Evolutionary conservation across 2,113 vertebrate genomes (phyloP), one percentile per base, ranked within the genome.

Genomic region (Nymphicus hollandicus): DNA sequence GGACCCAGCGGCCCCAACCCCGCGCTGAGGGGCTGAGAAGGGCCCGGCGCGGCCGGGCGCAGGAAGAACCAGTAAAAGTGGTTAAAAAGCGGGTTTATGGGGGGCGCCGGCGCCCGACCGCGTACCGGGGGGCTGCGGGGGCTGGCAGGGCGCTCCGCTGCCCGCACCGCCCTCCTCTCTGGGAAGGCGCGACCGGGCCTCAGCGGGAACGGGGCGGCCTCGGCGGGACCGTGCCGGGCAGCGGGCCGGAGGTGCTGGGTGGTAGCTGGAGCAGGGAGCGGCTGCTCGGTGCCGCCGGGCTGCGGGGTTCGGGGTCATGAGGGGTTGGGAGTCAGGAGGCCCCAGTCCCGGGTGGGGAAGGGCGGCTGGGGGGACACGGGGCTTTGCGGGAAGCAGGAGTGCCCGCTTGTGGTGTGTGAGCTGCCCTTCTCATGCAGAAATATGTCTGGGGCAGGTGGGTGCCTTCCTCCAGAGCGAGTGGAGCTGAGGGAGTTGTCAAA

Each of bases 381-480:
- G 31, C 35, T 46, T 9, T 6, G 73, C 33, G 9, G 47, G 2
- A 47, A 6, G 0, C 41, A 13, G 46, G 7, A 0, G 25, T 18
- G 13, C 5, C 56, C 35, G 13, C 33, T 56, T 8, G 7, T n/a
- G 13, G 24, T 56, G 71, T 87, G 88, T 76, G 72, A 5, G 72
- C n/a, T 16, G 81, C 71, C 35, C 7, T 3, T 15, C 58, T 58
- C 22, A 16, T 23, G 11, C 65, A 2, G 81, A 2, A 2, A 4
- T 0, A 3, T 1, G 15, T 4, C 2, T 2, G 2, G 71, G 71
- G 76, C 80, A 8, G 65, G 33, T 25, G 56, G 27, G 5, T 27
- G 55, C 66, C 41, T 31, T 9, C 24, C 12, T 25, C 29, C 17
- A 2, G 17, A 20, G 46, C 11, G 24, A 13, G 49, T 13, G 17